Conservation (phyloP, 2,888 invertebrate species). For the Chaitophorus viminalis region DNA sequence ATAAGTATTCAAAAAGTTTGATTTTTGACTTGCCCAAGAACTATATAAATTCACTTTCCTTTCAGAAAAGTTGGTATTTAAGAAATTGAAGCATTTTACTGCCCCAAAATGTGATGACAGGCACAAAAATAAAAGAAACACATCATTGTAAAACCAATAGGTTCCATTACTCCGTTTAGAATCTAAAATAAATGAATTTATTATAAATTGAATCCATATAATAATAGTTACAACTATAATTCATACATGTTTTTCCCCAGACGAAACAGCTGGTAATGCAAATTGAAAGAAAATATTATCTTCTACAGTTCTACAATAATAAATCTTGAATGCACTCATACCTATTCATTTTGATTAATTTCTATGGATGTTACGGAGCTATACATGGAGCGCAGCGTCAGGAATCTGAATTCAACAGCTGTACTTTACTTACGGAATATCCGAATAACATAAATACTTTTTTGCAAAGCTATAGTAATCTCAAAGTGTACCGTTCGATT, state of each 20-base stretch:
- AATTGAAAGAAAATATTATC: constrained; percentile 11
- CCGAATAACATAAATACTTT: constrained; percentile 23
- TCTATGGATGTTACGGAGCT: not conserved
- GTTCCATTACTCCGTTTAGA: too few species aligned
- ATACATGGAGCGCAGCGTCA: not conserved
- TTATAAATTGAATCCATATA: not conserved
- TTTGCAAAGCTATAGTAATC: not conserved
- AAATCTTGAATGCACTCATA: constrained; percentile 1
- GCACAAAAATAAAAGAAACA: too few species aligned
- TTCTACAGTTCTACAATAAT: not conserved
- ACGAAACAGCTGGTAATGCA: not conserved
- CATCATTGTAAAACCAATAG: too few species aligned
- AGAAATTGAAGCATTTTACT: too few species aligned
- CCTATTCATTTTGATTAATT: constrained; percentile 37
- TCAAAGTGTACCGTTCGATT: constrained; percentile 7
- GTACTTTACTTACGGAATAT: constrained; percentile 22
- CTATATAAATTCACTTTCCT: too few species aligned
- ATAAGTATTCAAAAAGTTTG: too few species aligned
- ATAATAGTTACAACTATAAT: not conserved
- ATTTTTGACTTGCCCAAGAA: too few species aligned
- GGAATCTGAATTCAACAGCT: constrained; percentile 31
- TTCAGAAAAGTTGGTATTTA: too few species aligned
- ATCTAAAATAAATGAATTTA: too few species aligned
- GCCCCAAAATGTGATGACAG: too few species aligned
- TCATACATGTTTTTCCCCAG: not conserved